Evolutionary conservation across 2,797 vertebrate genomes (phyloP).

Genomic region (Meriones psammophilus): DNA sequence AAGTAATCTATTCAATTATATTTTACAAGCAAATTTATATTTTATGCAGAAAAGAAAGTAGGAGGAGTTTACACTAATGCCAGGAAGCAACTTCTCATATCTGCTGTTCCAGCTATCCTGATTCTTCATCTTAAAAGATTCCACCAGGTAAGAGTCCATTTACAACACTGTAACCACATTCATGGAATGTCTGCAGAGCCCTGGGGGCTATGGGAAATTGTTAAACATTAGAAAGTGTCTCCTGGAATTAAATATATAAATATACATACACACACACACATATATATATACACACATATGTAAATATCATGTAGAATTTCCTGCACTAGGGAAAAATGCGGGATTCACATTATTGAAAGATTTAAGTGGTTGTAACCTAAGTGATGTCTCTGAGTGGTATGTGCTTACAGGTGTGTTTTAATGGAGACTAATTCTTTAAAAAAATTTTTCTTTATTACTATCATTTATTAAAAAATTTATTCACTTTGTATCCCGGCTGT

Average conservation of each 20-base stretch:
- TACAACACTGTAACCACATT: not conserved
- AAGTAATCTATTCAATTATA: slow-evolving; percentile 37
- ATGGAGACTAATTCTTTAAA: slow-evolving; percentile 2
- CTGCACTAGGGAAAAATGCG: not conserved
- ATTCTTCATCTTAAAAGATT: slow-evolving; percentile 98
- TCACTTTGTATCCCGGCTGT: too few species aligned
- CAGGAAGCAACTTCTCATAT: slow-evolving; percentile 97
- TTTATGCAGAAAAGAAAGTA: slow-evolving; percentile 92
- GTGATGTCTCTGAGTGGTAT: not conserved
- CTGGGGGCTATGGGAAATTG: not conserved
- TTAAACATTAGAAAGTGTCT: slow-evolving; percentile 35
- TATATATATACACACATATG: too few species aligned
- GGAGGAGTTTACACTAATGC: slow-evolving; percentile 97
- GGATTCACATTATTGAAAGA: slow-evolving; percentile 50
- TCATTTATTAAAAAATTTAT: too few species aligned
- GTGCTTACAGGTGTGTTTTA: not conserved
- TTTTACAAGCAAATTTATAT: slow-evolving; percentile 57
- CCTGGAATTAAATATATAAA: slow-evolving; percentile 39
- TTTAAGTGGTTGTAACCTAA: slow-evolving; percentile 13
- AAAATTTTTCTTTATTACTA: too few species aligned
- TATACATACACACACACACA: too few species aligned
- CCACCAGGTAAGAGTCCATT: slow-evolving; percentile 93
- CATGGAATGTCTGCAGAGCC: not conserved
- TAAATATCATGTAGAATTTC: slow-evolving; percentile 13
- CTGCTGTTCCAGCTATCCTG: slow-evolving; percentile 95